These are phyloP conservation scores for Lasioglossum morio DNA, from an alignment of 2,888 invertebrate species.

Conservation along the genomic window DNA sequence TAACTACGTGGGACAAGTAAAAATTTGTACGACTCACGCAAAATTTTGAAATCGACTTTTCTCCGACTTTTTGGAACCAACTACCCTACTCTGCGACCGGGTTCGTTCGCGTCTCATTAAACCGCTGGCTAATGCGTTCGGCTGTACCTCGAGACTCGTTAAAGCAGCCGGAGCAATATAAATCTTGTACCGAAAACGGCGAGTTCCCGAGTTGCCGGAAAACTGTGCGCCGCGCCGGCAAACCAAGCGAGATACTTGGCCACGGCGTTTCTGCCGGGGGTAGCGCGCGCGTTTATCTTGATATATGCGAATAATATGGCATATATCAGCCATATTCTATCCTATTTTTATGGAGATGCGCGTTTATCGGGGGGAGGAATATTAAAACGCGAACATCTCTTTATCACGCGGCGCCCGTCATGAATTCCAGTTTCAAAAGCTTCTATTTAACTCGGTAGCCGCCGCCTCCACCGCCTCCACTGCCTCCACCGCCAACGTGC, in stretches of 20 bases:
- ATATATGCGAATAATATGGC: slow-evolving; percentile 64
- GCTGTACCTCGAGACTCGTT: slow-evolving; percentile 41
- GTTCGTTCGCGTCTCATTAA: slow-evolving; percentile 51
- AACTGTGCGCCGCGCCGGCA: slow-evolving; percentile 20
- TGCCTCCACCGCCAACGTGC: too few species aligned
- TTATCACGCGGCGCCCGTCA: slow-evolving; percentile 42
- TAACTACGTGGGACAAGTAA: too few species aligned
- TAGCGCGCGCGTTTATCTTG: slow-evolving; percentile 53
- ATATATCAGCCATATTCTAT: slow-evolving; percentile 60
- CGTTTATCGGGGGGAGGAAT: slow-evolving; percentile 52
- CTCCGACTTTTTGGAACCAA: too few species aligned
- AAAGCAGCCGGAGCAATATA: slow-evolving; percentile 42
- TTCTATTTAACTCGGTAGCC: slow-evolving; percentile 34
- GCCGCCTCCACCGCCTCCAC: too few species aligned
- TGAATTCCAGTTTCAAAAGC: slow-evolving; percentile 33
- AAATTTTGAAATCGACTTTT: too few species aligned
- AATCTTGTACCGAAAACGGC: slow-evolving; percentile 54
- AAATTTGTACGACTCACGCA: too few species aligned
- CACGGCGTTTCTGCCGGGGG: not conserved
- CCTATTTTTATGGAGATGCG: slow-evolving; percentile 63
- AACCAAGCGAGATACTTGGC: slow-evolving; percentile 27
- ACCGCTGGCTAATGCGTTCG: slow-evolving; percentile 41
- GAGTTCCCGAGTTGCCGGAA: slow-evolving; percentile 40
- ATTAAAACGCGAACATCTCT: slow-evolving; percentile 55
- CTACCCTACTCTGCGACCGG: not conserved